Percentiles rank a stretch among this genome's conserved stretches.
phyloP scores from a whole-genome alignment of 1,140 invertebrate species.

The Tyrophagus putrescentiae region DNA sequence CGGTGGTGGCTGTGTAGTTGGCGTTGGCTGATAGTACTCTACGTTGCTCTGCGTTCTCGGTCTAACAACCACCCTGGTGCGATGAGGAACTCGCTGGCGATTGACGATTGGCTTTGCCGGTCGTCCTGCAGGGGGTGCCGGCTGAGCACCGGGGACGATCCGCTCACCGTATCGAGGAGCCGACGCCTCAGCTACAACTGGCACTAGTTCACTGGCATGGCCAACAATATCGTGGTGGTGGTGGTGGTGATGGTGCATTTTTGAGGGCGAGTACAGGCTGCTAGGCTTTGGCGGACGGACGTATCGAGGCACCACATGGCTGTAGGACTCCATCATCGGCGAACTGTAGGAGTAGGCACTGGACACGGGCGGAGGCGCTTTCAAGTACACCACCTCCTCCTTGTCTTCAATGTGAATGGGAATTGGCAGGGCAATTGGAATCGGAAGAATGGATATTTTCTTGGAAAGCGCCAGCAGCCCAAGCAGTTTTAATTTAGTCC shows the following conservation, averaged over 20 bases:
- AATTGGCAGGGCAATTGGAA: conserved; percentile 1
- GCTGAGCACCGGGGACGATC: neutral
- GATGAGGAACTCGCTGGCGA: neutral
- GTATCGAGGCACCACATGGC: too few relatives aligned
- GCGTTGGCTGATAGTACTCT: neutral
- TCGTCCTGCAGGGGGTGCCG: neutral
- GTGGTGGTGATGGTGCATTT: too few relatives aligned
- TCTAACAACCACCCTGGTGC: too few relatives aligned
- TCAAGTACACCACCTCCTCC: conserved; percentile 7
- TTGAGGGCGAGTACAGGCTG: too few relatives aligned
- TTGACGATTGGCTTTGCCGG: neutral
- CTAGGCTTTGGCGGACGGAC: too few relatives aligned
- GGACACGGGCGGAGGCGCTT: neutral
- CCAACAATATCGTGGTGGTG: neutral
- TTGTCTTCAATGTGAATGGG: conserved; percentile 13
- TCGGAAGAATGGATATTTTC: conserved; percentile 9
- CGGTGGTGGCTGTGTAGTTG: neutral
- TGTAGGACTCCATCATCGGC: neutral
- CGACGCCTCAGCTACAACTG: neutral
- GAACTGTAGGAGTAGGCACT: neutral
- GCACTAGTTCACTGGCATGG: neutral
- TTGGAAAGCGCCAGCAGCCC: neutral
- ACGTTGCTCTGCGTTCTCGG: too few relatives aligned
- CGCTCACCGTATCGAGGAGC: conserved; percentile 8
- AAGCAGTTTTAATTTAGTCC: neutral